Evolutionary conservation across 2,797 vertebrate species (phyloP), one percentile per base, ranked within the genome.

Genomic region (Heliangelus exortis): DNA sequence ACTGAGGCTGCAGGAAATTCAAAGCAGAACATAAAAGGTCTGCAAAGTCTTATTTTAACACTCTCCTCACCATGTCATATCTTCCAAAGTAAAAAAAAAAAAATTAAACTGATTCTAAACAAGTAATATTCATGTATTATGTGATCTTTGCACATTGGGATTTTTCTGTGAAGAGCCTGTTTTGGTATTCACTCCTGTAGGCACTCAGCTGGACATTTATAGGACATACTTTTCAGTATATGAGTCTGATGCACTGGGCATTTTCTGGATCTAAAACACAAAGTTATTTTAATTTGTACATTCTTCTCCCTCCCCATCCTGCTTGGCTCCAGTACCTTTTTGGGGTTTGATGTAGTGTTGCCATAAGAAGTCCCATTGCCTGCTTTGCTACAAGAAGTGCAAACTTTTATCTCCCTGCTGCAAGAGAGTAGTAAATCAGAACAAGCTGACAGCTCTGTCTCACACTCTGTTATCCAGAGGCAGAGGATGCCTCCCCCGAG

Each of bases 361-460:
- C 86, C 43, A 29, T n/a, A 23, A 41, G 79, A 83, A 93, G 71
- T 71, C 68, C 47, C 18, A 7, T 61, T 66, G 68, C 66, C 47
- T 83, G 63, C 59, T 73, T 89, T 76, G 55, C 55, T 79, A 66
- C 65, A 59, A 72, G 36, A 68, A 75, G 48, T n/a, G 31, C 63
- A 75, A 94, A 94, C 84, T 90, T 96, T 94, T 90, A 84, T 90
- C 91, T 95, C 74, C 58, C 43, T 21, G 61, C 73, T 89, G 76
- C 58, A 83, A 92, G 53, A 90, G 58, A 84, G 87, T 29, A 85
- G 88, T 93, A 92, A 94, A 95, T 95, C 92, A 86, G 92, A 90
- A 54, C 45, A 59, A 62, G 69, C 78, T 78, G 91, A 89, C 92
- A 93, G 91, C 92, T 90, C 91, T 93, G 86, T 92, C 92, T 95